Evolutionary conservation across 2,113 vertebrate genomes (phyloP).

Genomic region (Megaptera novaeangliae): DNA sequence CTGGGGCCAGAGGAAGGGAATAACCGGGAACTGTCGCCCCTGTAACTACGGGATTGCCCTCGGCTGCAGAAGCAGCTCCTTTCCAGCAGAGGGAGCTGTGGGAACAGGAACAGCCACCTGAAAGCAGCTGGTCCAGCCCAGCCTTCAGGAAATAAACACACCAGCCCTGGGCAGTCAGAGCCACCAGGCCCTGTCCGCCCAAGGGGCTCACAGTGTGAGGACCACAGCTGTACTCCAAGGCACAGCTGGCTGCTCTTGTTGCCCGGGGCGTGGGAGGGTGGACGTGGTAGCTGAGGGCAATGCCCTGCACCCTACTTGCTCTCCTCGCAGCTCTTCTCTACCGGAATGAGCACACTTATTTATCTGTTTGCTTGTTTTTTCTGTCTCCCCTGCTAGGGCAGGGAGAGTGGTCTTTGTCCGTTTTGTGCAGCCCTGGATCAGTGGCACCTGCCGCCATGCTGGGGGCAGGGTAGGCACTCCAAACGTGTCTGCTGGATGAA

Average conservation of each 20-base stretch:
- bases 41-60: fast-evolving
- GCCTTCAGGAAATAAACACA: background rate
- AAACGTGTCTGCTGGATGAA: fast-evolving
- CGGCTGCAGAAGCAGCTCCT: background rate
- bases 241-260: background rate
- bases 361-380: background rate
- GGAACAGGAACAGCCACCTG: background rate
- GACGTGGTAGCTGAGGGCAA: fast-evolving
- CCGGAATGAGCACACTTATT: fast-evolving
- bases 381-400: background rate
- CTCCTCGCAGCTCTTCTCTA: background rate
- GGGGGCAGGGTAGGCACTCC: background rate
- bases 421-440: background rate
- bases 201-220: background rate
- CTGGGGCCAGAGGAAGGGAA: no score
- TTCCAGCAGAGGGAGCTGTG: background rate
- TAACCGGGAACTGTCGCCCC: background rate
- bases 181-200: background rate
- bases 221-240: background rate
- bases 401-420: background rate
- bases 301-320: fast-evolving
- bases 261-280: fast-evolving
- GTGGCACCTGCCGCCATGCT: background rate
- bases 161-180: fast-evolving
- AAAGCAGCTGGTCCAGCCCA: fast-evolving